Evolutionary conservation across 2,797 vertebrate genomes (phyloP).

Genomic region (Urosaurus nigricauda): DNA sequence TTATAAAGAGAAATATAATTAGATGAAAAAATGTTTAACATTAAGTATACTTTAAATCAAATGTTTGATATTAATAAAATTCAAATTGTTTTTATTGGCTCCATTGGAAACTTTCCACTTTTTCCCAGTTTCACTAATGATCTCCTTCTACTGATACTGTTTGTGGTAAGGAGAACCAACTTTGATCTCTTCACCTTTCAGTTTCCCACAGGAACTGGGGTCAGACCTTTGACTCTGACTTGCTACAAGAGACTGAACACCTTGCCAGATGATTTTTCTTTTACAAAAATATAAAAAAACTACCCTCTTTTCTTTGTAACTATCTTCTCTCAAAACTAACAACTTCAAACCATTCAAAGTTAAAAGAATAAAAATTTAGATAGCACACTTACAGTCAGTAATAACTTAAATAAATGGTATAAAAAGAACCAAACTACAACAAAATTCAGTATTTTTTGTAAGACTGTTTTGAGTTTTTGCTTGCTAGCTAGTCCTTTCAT

Average conservation of each 20-base stretch:
- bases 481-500: too few relatives aligned
- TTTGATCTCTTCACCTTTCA: conserved; percentile 17
- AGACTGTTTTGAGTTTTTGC: too few relatives aligned
- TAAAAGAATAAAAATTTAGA: not conserved
- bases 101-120: conserved; percentile 24
- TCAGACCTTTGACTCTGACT: conserved; percentile 23
- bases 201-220: not conserved
- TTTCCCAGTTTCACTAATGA: conserved; percentile 31
- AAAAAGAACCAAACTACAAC: not conserved
- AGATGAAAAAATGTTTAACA: not conserved
- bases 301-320: not conserved
- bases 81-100: not conserved
- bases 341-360: not conserved
- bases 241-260: not conserved
- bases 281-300: not conserved
- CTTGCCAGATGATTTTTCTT: conserved; percentile 1
- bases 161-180: not conserved
- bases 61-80: not conserved
- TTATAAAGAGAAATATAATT: not conserved
- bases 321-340: not conserved
- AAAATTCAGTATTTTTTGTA: not conserved
- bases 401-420: not conserved
- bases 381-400: not conserved
- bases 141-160: not conserved
- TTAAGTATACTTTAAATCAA: not conserved